phyloP scores from a whole-genome alignment of 2,797 vertebrate genomes.

The Paguma larvata region DNA sequence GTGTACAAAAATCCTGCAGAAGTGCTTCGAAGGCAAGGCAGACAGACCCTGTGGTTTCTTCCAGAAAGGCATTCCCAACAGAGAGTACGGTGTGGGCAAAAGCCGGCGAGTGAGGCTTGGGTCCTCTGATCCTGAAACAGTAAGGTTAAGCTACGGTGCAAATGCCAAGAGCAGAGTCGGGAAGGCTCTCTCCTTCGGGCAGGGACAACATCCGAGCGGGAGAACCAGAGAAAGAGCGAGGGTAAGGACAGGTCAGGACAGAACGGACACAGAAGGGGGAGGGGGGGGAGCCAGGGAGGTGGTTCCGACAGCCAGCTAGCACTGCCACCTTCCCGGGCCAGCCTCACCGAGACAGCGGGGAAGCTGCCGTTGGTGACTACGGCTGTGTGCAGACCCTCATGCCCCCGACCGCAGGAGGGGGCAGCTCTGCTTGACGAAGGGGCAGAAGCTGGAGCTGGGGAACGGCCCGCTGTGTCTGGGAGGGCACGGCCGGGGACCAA shows the following conservation, averaged over 20 bases:
- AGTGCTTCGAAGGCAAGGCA: not conserved
- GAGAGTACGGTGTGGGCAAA: not conserved
- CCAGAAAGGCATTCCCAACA: not conserved
- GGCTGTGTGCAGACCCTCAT: not conserved
- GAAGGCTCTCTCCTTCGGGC: not conserved
- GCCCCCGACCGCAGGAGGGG: not conserved
- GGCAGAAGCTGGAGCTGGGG: not conserved
- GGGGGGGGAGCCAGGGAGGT: not conserved
- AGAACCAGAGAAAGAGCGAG: not conserved
- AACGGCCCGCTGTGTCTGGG: not conserved
- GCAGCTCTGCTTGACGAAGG: not conserved
- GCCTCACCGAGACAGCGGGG: not conserved
- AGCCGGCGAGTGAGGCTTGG: not conserved
- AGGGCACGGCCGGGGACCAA: not conserved
- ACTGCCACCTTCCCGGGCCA: not conserved
- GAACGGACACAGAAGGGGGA: not conserved
- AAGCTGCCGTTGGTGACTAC: accelerated
- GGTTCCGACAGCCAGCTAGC: not conserved
- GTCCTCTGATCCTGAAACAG: not conserved
- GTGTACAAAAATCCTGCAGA: not conserved
- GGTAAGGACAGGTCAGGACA: not conserved
- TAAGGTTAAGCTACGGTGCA: not conserved
- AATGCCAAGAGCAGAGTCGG: not conserved
- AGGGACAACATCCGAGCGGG: not conserved
- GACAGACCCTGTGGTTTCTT: not conserved